These are phyloP conservation scores for Hydrotaea diabolus DNA, from an alignment of 2,888 invertebrate species.

Conservation along the genomic window DNA sequence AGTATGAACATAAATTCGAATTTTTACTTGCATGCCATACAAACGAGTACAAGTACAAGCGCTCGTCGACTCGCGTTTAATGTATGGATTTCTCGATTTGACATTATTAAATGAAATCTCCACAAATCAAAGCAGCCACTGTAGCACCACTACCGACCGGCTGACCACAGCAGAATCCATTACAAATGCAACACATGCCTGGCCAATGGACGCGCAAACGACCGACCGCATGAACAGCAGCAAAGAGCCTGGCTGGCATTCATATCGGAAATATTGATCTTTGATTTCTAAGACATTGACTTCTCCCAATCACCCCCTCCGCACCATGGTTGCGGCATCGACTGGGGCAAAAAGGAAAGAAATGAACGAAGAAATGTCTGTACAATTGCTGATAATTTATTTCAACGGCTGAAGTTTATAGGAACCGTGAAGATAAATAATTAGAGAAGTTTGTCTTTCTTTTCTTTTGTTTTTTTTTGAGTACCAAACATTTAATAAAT, in stretches of 20 bases:
- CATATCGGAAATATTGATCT: conserved; percentile 16
- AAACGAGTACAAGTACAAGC: conserved; percentile 2
- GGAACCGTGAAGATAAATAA: conserved; percentile 8
- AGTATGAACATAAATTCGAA: conserved; percentile 39
- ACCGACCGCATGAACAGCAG: too few species aligned
- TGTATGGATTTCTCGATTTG: conserved; percentile 28
- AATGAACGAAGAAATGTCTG: neutral
- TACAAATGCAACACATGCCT: neutral
- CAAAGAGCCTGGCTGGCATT: neutral
- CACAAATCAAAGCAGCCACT: conserved; percentile 11
- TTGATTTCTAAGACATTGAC: neutral
- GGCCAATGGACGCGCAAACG: neutral
- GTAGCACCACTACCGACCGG: too few species aligned
- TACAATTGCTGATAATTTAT: neutral
- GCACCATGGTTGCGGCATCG: neutral
- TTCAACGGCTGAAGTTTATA: neutral
- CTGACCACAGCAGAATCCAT: neutral
- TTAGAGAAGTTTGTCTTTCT: conserved; percentile 15
- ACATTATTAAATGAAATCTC: conserved; percentile 35
- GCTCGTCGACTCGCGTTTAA: neutral
- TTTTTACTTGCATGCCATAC: conserved; percentile 22
- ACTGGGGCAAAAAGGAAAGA: neutral
- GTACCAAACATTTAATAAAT: neutral
- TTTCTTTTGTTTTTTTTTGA: neutral
- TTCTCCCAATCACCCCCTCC: neutral